Conservation (phyloP, 2,113 vertebrate species). For the Pedetes capensis region DNA sequence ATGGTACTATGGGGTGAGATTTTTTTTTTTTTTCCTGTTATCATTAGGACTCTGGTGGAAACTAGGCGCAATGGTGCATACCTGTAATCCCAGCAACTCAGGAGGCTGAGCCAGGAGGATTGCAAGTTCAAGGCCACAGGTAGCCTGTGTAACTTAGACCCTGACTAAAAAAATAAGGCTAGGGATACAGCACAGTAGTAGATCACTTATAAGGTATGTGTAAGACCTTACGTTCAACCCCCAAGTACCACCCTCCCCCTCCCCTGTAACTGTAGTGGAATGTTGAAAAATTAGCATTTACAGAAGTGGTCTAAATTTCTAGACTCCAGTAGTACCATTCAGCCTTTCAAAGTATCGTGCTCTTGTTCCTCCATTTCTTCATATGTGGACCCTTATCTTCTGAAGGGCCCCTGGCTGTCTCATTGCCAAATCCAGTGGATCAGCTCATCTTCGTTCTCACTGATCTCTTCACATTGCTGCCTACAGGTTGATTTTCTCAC, state of each 20-base stretch:
- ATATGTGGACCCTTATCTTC: neutral
- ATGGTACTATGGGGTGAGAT: neutral
- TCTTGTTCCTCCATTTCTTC: neutral
- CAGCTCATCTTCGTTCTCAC: neutral
- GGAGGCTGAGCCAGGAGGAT: no score
- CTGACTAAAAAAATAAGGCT: no score
- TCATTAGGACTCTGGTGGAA: neutral
- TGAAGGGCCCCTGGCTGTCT: neutral
- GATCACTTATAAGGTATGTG: no score
- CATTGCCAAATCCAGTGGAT: neutral
- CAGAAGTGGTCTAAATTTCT: neutral
- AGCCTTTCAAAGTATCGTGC: neutral
- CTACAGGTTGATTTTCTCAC: constrained; percentile 19
- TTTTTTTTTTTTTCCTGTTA: neutral
- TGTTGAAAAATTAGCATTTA: constrained; percentile 2
- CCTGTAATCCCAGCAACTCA: no score
- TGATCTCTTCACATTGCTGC: neutral
- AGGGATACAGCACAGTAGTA: no score
- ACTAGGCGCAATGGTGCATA: no score
- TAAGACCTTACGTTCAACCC: no score
- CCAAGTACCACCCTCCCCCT: no score
- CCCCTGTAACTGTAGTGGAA: no score
- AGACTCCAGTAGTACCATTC: neutral
- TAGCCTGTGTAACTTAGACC: no score
- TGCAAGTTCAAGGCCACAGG: no score